Evolutionary conservation across 1,140 invertebrate genomes (phyloP).

Genomic region (Hylaeus anthracinus): DNA sequence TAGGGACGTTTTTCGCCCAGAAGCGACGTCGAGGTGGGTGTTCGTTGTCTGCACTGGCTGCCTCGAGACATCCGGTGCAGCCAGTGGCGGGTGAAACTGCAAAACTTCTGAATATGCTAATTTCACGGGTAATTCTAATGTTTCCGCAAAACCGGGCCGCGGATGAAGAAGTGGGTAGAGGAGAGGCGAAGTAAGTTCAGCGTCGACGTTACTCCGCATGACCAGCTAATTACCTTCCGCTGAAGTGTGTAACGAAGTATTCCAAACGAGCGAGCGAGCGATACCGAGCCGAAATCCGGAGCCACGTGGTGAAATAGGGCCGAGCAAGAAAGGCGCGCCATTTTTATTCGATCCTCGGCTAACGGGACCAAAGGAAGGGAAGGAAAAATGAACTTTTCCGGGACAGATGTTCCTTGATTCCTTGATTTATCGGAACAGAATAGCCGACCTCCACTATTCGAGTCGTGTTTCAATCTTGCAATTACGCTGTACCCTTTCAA

Average conservation of each 20-base stretch:
- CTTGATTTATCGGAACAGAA: slow-evolving; percentile 4
- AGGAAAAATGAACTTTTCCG: no score
- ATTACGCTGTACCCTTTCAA: neutral
- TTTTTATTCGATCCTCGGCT: neutral
- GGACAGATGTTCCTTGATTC: neutral
- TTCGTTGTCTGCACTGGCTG: slow-evolving; percentile 42
- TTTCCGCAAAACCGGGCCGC: slow-evolving; percentile 68
- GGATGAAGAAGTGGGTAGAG: slow-evolving; percentile 21
- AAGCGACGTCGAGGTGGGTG: slow-evolving; percentile 17
- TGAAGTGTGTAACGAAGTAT: slow-evolving; percentile 71
- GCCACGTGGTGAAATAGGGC: neutral
- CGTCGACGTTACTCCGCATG: slow-evolving; percentile 59
- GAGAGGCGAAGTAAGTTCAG: slow-evolving; percentile 53
- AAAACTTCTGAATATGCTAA: slow-evolving; percentile 78
- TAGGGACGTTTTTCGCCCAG: slow-evolving; percentile 31
- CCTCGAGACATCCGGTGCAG: slow-evolving; percentile 40
- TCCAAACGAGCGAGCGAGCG: slow-evolving; percentile 66
- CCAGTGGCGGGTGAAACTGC: slow-evolving; percentile 72
- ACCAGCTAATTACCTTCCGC: slow-evolving; percentile 68
- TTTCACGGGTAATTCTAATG: slow-evolving; percentile 76
- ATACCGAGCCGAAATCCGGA: slow-evolving; percentile 45
- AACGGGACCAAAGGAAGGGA: no score
- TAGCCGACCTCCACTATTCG: neutral
- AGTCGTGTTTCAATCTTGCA: neutral
- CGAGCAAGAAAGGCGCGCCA: no score